A percentile compares a stretch with the other conserved stretches of the same genome.
phyloP scores from a whole-genome alignment of 2,797 vertebrate species.

The Sebastes trivittatus region DNA sequence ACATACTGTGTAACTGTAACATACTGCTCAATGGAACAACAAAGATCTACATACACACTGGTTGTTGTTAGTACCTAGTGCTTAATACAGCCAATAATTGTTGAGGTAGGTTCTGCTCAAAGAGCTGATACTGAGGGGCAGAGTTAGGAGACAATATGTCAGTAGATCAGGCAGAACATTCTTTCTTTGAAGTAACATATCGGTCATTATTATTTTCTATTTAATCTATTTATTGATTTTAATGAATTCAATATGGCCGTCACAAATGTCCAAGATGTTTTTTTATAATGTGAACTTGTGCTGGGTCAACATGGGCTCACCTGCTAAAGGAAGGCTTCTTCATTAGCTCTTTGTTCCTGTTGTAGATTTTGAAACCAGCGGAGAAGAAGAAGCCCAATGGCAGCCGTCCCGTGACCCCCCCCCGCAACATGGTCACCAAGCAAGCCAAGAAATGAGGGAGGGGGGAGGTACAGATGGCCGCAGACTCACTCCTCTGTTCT shows the following conservation, averaged over 20 bases:
- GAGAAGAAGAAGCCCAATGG: constrained; percentile 99
- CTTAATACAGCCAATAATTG: neutral
- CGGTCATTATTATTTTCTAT: neutral
- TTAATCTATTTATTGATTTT: neutral
- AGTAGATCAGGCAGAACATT: neutral
- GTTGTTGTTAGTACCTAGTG: neutral
- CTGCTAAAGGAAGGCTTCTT: neutral
- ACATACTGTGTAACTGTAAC: neutral
- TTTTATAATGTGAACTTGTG: neutral
- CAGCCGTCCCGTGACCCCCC: constrained; percentile 95
- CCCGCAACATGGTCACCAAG: constrained; percentile 98
- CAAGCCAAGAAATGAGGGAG: constrained; percentile 94
- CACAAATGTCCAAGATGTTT: neutral
- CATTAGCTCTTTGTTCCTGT: constrained; percentile 13
- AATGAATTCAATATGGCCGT: neutral
- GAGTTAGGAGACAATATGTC: neutral
- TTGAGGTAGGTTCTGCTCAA: no score
- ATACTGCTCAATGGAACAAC: neutral
- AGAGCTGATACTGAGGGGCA: no score
- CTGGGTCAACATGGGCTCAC: neutral
- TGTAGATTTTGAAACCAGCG: constrained; percentile 97
- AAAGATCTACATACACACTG: neutral
- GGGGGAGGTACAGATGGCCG: constrained; percentile 27
- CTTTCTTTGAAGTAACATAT: neutral
- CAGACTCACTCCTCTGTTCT: constrained; percentile 53